Evolutionary conservation across 2,113 vertebrate species (phyloP).

Genomic region (Aspidoscelis tigris): DNA sequence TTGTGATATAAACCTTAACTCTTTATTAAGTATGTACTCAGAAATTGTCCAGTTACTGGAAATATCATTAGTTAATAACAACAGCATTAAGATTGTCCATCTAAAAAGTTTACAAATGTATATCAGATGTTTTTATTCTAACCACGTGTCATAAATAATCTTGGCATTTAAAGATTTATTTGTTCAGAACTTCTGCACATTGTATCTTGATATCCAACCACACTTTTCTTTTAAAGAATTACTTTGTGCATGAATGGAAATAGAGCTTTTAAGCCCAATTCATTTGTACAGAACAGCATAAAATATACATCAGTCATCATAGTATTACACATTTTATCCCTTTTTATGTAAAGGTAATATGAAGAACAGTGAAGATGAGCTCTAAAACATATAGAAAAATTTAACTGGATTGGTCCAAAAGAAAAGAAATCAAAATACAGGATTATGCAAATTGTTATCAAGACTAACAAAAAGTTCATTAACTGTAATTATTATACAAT

Average conservation of each 20-base stretch:
- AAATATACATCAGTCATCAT: background rate
- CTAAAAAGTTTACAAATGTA: slow-evolving; percentile 43
- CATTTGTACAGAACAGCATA: slow-evolving; percentile 2
- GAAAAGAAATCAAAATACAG: no score
- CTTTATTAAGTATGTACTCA: slow-evolving; percentile 21
- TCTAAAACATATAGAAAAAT: background rate
- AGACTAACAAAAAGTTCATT: no score
- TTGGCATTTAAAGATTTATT: slow-evolving; percentile 30
- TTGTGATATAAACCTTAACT: slow-evolving; percentile 43
- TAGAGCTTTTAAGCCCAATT: background rate
- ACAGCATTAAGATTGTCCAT: slow-evolving; percentile 41
- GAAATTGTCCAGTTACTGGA: slow-evolving; percentile 11
- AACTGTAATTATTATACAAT: no score
- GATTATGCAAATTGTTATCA: no score
- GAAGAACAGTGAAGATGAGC: slow-evolving; percentile 2
- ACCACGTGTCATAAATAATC: background rate
- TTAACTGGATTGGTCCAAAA: no score
- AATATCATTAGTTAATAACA: slow-evolving; percentile 51
- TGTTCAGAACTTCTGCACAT: slow-evolving; percentile 40
- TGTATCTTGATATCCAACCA: slow-evolving; percentile 9
- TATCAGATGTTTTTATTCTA: slow-evolving; percentile 22
- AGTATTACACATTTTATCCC: background rate
- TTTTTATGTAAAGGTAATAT: background rate
- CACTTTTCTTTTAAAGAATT: background rate
- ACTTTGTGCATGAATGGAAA: background rate